Conservation (phyloP, 1,140 invertebrate genomes). For the Drosophila nigrodunni region DNA sequence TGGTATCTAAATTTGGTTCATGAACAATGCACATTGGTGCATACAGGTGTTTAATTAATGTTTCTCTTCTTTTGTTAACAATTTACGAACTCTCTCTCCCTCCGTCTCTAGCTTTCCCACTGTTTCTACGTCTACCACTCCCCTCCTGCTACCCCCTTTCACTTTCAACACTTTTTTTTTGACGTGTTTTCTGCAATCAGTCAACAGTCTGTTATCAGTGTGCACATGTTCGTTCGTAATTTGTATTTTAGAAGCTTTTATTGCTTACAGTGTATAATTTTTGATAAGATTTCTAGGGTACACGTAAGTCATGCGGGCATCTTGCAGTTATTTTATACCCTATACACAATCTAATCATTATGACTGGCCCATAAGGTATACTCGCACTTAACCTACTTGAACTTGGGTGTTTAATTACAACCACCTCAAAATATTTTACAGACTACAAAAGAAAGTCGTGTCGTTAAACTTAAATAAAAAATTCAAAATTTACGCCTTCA, state of each 20-base stretch:
- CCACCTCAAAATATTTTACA: too few species aligned
- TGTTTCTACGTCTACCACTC: too few species aligned
- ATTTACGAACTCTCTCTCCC: neutral
- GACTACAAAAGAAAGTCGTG: too few species aligned
- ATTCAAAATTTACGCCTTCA: too few species aligned
- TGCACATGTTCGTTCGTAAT: slow-evolving; percentile 19
- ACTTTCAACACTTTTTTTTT: neutral
- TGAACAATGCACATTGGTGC: slow-evolving; percentile 10
- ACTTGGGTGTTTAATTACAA: too few species aligned
- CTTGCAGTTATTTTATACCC: neutral
- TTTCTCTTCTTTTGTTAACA: slow-evolving; percentile 20
- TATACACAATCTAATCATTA: slow-evolving; percentile 24
- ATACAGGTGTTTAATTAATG: slow-evolving; percentile 15
- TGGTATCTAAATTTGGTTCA: slow-evolving; percentile 3
- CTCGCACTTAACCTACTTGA: neutral
- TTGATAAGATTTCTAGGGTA: slow-evolving; percentile 16
- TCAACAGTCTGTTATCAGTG: slow-evolving; percentile 11
- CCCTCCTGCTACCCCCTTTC: too few species aligned
- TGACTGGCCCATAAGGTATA: neutral
- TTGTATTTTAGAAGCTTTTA: slow-evolving; percentile 21
- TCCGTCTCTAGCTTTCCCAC: too few species aligned
- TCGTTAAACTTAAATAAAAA: too few species aligned
- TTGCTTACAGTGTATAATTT: neutral
- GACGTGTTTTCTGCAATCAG: slow-evolving; percentile 15
- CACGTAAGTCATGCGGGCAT: slow-evolving; percentile 7